Conservation (phyloP, 2,113 vertebrate species). For the Ailurus styani region DNA sequence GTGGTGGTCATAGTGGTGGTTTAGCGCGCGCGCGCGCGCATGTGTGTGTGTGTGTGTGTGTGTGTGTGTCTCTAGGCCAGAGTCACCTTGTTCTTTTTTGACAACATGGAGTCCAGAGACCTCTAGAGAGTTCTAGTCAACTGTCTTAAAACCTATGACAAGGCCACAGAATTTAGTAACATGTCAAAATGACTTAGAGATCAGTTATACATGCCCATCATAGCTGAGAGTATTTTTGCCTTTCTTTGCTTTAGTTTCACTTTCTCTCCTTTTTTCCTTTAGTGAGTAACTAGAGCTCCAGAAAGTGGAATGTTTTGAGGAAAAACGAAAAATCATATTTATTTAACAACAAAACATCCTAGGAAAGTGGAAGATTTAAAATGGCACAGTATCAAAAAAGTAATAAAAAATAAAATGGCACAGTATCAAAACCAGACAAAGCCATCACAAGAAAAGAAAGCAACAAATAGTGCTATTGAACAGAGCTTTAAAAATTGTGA, state of each 20-base stretch:
- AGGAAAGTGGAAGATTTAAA: background rate
- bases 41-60: background rate
- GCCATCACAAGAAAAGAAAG: background rate
- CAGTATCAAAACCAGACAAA: background rate
- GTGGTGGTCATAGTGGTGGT: background rate
- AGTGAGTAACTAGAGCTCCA: background rate
- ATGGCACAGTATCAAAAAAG: background rate
- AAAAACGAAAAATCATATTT: background rate
- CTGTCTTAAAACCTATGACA: background rate
- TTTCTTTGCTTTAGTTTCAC: background rate
- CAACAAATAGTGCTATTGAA: background rate
- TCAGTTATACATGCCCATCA: background rate
- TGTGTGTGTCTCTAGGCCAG: background rate
- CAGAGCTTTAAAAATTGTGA: background rate
- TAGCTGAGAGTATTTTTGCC: background rate
- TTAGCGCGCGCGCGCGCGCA: background rate
- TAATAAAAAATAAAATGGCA: background rate
- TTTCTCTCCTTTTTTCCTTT: background rate
- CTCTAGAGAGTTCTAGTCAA: background rate
- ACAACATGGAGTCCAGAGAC: background rate
- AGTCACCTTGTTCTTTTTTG: background rate
- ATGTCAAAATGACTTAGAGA: background rate
- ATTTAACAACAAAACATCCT: background rate
- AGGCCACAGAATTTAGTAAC: background rate
- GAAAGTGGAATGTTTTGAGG: background rate